Evolutionary conservation across 2,888 invertebrate species (phyloP), one percentile per base, ranked within the genome.

Genomic region (Mythimna loreyi): DNA sequence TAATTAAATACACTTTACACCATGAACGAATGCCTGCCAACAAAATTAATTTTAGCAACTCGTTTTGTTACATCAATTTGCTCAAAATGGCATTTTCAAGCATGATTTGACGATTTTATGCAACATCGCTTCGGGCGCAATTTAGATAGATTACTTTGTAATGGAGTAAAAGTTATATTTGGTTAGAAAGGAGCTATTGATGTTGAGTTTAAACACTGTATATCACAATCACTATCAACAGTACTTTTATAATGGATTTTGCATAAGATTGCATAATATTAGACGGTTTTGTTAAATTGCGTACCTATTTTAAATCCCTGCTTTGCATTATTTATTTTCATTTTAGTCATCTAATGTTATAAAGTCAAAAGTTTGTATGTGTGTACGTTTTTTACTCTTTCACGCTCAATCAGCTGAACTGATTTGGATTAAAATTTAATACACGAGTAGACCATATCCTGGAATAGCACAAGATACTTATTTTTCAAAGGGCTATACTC

Each of bases 41-140:
- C 8, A 55, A 1, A 36, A 47, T 47, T 47, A 53, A 63, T 53
- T 47, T 55, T 23, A 55, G 9, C 52, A 65, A 47, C 13, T 49
- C 36, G 65, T 69, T 80, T 33, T 71, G 71, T 85, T 76, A 72
- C 78, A 75, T 80, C 73, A 77, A 73, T 56, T 55, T 55, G 25
- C 56, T 45, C 47, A 57, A 74, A 74, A 75, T 71, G 50, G 56
- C 52, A 7, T 80, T 71, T 72, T 72, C 75, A 82, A 82, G 75
- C 75, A 57, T 68, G 64, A 82, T 81, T 82, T 85, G 68, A 45
- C 71, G 63, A 78, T 81, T 85, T 81, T 66, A 69, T 72, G 82
- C 72, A 80, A 67, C 67, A 59, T 56, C 25, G 58, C 58, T 59
- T 9, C 52, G 52, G 7, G 45, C 36, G 19, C 16, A 36, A 36